Base-by-base conservation (phyloP, 2,113 vertebrate genomes). In the Penelope pileata region DNA sequence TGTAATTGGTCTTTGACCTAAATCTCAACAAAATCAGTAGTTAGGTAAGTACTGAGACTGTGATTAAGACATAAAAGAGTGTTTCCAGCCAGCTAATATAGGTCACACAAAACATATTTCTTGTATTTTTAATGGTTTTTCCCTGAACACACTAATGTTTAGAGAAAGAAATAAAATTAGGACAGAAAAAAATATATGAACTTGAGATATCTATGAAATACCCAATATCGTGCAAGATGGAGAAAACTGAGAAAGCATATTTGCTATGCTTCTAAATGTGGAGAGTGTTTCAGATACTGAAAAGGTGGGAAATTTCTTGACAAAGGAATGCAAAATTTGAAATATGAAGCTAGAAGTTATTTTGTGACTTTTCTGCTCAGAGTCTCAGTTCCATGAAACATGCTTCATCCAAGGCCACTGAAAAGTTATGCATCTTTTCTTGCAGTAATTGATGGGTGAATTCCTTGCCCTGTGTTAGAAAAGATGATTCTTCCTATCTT, bases 1-100 rank as follows among this genome's bases (percentile, higher is more conserved):
- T 23, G 30, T 86, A 97, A 95, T 95, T 97, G 91, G 92, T 97
- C 96, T 97, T 97, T 97, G 96, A 97, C 96, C 91, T 54, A 95
- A 96, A 88, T 90, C 38, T 96, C 87, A 90, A 94, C 72, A 96
- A 97, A 96, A 94, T 93, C 95, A 94, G 79, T 90, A 13, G 9
- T 22, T 94, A 94, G 91, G 54, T 88, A 85, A 93, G 27, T 81
- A 69, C 16, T 91, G 89, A 96, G 76, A 86, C 92, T 96, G 80
- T 47, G 81, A 63, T 85, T 91, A 94, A 96, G 88, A 95, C 86
- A 85, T 30, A 26, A 59, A 53, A 62, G 45, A 63, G 59, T 68
- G 27, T 91, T 58, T 83, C 90, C 70, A 50, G 29, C 27, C 75
- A 64, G 18, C 30, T 85, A 88, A 83, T 83, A 51, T 53, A 72